Evolutionary conservation across 2,888 invertebrate genomes (phyloP).

Genomic region (Philopedon plagiatum): DNA sequence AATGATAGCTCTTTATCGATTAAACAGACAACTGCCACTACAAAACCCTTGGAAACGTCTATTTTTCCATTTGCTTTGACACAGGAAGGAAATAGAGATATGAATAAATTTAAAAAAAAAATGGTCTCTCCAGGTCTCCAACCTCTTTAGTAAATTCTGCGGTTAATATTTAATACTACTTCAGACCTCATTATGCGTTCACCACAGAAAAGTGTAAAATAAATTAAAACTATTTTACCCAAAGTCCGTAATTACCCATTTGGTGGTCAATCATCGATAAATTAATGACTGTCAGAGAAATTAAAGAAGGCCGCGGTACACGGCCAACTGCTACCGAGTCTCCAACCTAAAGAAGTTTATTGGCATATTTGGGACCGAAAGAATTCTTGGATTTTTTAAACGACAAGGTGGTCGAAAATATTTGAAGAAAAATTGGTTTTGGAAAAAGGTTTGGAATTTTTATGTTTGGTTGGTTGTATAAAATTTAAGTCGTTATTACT

Average conservation of each 20-base stretch:
- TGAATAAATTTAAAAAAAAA: too few relatives aligned
- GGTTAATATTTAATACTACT: too few relatives aligned
- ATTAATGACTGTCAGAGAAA: constrained; percentile 26
- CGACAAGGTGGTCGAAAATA: constrained; percentile 32
- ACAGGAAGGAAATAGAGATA: too few relatives aligned
- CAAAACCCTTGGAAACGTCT: too few relatives aligned
- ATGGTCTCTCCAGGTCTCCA: too few relatives aligned
- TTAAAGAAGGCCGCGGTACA: constrained; percentile 33
- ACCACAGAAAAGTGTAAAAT: constrained; percentile 26
- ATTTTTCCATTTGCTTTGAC: too few relatives aligned
- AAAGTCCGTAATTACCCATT: constrained; percentile 36
- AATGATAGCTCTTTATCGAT: too few relatives aligned
- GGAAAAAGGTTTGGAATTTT: background rate
- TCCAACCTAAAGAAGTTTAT: constrained; percentile 36
- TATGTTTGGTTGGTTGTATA: too few relatives aligned
- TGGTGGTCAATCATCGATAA: constrained; percentile 38
- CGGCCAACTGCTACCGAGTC: constrained; percentile 31
- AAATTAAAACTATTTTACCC: constrained; percentile 35
- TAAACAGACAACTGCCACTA: too few relatives aligned
- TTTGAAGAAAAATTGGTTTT: constrained; percentile 30
- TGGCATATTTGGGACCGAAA: constrained; percentile 35
- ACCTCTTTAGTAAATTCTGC: too few relatives aligned
- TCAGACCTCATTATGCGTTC: constrained; percentile 17
- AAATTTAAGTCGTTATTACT: too few relatives aligned
- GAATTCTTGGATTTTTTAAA: constrained; percentile 22